Conservation (phyloP, 2,113 vertebrate species). For the Elanus axillaris region DNA sequence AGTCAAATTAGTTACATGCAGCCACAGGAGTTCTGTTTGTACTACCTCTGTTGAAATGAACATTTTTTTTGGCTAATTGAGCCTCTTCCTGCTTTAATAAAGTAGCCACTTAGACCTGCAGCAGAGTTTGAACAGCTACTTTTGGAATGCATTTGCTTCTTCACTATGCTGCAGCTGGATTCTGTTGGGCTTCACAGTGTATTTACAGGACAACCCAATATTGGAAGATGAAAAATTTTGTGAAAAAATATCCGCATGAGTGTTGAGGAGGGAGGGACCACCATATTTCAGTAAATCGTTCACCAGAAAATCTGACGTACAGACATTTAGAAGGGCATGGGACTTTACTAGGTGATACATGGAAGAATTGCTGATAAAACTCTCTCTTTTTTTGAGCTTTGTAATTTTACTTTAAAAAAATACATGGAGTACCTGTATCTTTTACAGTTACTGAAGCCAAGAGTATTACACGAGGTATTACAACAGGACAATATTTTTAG, state of each 20-base stretch:
- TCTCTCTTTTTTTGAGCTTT: background rate
- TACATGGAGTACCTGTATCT: background rate
- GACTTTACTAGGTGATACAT: background rate
- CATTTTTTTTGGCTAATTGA: background rate
- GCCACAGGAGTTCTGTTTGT: background rate
- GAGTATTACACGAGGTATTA: background rate
- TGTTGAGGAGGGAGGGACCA: background rate
- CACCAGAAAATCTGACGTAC: background rate
- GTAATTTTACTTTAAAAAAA: background rate
- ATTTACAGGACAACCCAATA: background rate
- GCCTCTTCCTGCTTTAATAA: background rate
- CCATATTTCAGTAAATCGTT: background rate
- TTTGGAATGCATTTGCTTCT: background rate
- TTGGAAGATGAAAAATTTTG: background rate
- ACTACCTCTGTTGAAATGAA: background rate
- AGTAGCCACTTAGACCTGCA: background rate
- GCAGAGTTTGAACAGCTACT: background rate
- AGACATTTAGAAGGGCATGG: background rate
- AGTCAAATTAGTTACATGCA: background rate
- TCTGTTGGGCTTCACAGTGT: background rate
- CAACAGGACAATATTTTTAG: background rate
- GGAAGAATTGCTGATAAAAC: background rate
- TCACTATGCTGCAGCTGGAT: background rate
- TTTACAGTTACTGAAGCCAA: background rate
- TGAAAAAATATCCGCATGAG: accelerated